Percentiles rank a stretch among this genome's conserved stretches.
Evolutionary conservation across 2,888 invertebrate genomes (phyloP).

Genomic region (Philonicus albiceps): DNA sequence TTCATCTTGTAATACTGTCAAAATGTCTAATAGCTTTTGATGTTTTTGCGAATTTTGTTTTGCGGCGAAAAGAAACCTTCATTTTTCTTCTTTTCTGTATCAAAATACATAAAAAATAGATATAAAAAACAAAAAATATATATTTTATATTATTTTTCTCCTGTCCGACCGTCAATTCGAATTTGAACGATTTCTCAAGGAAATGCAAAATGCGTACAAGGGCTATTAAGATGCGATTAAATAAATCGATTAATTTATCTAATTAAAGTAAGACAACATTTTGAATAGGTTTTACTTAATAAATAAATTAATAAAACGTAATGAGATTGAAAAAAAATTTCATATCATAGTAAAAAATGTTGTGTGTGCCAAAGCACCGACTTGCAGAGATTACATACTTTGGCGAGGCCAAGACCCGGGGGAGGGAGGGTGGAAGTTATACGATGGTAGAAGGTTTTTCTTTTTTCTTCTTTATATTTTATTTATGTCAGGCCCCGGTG

Average conservation of each 20-base stretch:
- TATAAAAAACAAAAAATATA: too few relatives aligned
- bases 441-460: background rate
- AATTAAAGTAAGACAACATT: too few relatives aligned
- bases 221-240: background rate
- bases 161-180: background rate
- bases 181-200: background rate
- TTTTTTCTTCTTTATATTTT: too few relatives aligned
- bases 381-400: background rate
- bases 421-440: background rate
- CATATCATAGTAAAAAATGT: background rate
- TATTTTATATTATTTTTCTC: background rate
- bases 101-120: too few relatives aligned
- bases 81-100: too few relatives aligned
- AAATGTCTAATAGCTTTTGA: background rate
- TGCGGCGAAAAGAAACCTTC: background rate
- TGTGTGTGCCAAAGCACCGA: background rate
- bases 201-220: background rate
- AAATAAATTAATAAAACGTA: background rate
- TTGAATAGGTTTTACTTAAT: too few relatives aligned
- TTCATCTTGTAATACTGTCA: background rate
- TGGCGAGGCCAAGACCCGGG: too few relatives aligned
- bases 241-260: too few relatives aligned
- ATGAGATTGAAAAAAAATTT: background rate
- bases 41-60: background rate
- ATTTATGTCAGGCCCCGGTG: background rate